Evolutionary conservation across 2,888 invertebrate species (phyloP), one percentile per base, ranked within the genome.

Genomic region (Scaptomyza flava): DNA sequence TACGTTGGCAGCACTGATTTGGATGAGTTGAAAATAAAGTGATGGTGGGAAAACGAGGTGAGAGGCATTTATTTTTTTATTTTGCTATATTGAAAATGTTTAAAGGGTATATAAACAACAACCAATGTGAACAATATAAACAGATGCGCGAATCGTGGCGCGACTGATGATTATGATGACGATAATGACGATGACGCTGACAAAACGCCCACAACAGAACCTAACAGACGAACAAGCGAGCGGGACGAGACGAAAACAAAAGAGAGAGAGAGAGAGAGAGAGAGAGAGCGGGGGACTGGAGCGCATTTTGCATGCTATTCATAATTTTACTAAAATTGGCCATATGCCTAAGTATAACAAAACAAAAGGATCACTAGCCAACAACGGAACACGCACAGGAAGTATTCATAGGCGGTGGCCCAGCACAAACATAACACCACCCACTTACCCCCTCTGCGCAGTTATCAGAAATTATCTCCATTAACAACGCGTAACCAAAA

Each of bases 401-500:
- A 73, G 60, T 65, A 52, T 59, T 73, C 53, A 79, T 73, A 68
- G 67, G 63, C 67, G 52, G 66, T 79, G 60, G 59, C 69, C 45
- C 34, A 64, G 30, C 50, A 34, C 17, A 54, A 30, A 50, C 34
- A 17, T 46, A 61, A 36, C 50, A 34, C 31, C 58, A 30, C 53
- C 43, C 27, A 51, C 36, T 30, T 17, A 62, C 43, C n/a, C 34
- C 36, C 52, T 20, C 23, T 23, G 31, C n/a, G 14, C 11, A n/a
- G 14, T 14, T 38, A 38, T 12, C 27, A 51, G 36, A 56, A 60
- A 54, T 46, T 30, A 60, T 60, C 57, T 69, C 65, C 62, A 72
- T 61, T 73, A 78, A 54, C 77, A 77, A 74, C 78, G 74, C 77
- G 73, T 77, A 81, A 86, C 84, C 82, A 82, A 87, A 82, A 82